Conservation (phyloP, 2,888 invertebrate species). For the Plebejus argus region DNA sequence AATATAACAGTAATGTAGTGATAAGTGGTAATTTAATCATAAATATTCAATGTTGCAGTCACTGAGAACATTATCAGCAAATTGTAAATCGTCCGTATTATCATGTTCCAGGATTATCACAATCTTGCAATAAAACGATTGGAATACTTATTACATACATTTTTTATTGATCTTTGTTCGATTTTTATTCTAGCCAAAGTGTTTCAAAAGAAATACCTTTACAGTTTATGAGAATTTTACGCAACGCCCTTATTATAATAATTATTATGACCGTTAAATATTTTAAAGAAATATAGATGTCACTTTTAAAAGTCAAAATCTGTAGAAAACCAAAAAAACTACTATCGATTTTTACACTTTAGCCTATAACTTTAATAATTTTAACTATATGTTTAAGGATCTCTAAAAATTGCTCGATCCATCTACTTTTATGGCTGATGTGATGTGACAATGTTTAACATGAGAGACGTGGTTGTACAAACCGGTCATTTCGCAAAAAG, state of each 20-base stretch:
- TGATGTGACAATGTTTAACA: conserved; percentile 25
- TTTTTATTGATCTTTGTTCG: not conserved
- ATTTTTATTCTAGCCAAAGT: not conserved
- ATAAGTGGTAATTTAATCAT: not conserved
- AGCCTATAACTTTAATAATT: too few relatives aligned
- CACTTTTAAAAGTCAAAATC: too few relatives aligned
- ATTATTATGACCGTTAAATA: too few relatives aligned
- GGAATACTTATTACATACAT: not conserved
- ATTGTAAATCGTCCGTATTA: not conserved
- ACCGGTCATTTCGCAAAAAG: conserved; percentile 24
- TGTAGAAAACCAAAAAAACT: not conserved
- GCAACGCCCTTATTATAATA: too few relatives aligned
- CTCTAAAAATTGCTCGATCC: not conserved
- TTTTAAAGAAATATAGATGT: too few relatives aligned
- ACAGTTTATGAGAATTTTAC: not conserved
- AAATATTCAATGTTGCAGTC: conserved; percentile 1
- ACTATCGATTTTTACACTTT: not conserved
- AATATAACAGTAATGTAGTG: conserved; percentile 13
- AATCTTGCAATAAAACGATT: not conserved
- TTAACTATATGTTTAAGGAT: not conserved
- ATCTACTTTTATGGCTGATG: not conserved
- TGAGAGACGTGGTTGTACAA: not conserved
- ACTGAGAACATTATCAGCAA: conserved; percentile 1
- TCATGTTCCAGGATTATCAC: not conserved
- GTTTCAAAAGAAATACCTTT: not conserved